These are phyloP conservation scores for Struthio camelus DNA, from an alignment of 2,113 vertebrate genomes.

Conservation along the genomic window DNA sequence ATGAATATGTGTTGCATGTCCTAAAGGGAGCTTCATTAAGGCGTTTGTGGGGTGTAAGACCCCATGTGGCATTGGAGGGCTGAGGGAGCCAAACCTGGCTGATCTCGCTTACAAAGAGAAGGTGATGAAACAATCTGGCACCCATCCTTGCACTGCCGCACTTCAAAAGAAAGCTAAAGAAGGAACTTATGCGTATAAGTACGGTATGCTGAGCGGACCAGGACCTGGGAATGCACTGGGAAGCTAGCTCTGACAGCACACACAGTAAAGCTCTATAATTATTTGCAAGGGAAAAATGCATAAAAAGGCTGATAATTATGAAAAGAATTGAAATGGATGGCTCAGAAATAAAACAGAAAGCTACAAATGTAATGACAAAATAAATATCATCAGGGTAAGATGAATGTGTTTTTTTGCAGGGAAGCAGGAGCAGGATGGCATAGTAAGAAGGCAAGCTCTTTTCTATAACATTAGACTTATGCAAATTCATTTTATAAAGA, in stretches of 20 bases:
- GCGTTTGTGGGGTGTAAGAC: neutral
- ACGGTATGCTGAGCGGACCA: neutral
- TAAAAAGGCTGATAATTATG: neutral
- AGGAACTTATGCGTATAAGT: neutral
- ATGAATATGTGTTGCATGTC: neutral
- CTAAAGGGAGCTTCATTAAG: neutral
- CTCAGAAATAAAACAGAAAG: neutral
- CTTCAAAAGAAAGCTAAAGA: neutral
- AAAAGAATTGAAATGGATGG: neutral
- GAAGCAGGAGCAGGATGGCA: neutral
- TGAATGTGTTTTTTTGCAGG: neutral
- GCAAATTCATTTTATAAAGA: neutral
- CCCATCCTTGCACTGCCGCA: fast-evolving
- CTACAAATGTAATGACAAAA: neutral
- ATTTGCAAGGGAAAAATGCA: neutral
- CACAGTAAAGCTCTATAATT: neutral
- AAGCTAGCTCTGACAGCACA: neutral
- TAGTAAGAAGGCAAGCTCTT: neutral
- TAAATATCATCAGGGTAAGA: neutral
- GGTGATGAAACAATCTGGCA: neutral
- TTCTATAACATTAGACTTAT: neutral
- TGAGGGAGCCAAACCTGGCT: neutral
- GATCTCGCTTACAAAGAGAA: fast-evolving
- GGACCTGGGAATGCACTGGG: neutral
- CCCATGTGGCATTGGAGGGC: neutral